Conservation (phyloP, 2,113 vertebrate species). For the Grammomys surdaster region DNA sequence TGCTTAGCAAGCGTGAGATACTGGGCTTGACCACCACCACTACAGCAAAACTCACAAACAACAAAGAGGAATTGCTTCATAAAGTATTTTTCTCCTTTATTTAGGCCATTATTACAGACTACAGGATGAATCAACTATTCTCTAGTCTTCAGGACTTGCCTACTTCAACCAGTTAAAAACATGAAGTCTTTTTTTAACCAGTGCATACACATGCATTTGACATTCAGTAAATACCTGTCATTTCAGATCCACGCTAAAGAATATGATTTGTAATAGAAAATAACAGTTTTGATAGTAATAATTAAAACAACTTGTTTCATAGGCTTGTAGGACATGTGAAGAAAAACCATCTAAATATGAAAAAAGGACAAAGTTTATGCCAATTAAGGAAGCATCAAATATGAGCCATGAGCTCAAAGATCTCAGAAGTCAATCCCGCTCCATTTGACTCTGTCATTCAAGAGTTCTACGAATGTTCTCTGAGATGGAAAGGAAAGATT, state of each 20-base stretch:
- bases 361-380: constrained; percentile 9
- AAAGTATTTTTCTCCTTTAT: neutral
- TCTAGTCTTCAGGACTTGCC: neutral
- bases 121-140: neutral
- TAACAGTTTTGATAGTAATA: constrained; percentile 47
- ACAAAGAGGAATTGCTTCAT: neutral
- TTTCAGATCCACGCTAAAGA: neutral
- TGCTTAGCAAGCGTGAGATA: neutral
- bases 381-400: constrained; percentile 15
- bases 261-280: constrained; percentile 1
- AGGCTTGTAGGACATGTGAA: neutral
- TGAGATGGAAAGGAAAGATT: constrained; percentile 67
- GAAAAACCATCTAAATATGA: neutral
- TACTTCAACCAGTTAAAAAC: neutral
- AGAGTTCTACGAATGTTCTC: constrained; percentile 50
- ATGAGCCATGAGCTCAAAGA: neutral
- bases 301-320: constrained; percentile 14
- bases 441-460: neutral
- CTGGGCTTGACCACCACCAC: neutral
- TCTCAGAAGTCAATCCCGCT: constrained; percentile 16
- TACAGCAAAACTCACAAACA: neutral
- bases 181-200: neutral
- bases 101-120: neutral
- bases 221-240: neutral
- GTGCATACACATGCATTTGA: neutral